Evolutionary conservation across 2,888 invertebrate genomes (phyloP), one percentile per base, ranked within the genome.

Genomic region (Caenorhabditis sp.): DNA sequence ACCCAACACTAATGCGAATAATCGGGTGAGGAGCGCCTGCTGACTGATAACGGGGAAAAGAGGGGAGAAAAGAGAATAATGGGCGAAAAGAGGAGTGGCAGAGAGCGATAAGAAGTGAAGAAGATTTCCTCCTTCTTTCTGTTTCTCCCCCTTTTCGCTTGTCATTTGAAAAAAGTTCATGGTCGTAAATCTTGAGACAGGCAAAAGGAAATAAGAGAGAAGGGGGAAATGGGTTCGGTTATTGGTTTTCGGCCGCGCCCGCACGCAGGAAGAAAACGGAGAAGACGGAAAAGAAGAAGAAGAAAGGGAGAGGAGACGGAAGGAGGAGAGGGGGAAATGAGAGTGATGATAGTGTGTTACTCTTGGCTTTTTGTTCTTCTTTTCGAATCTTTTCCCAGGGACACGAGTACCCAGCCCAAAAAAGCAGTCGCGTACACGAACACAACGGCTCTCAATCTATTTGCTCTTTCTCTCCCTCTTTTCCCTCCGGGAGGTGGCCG

Each of bases 181-280:
- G 55, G 71, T 56, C 66, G 56, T 66, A 66, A 61, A 71, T 62
- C 62, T 61, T 32, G 48, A 48, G 55, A 55, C 62, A 27, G 53
- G 39, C 55, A 61, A 46, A 50, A 56, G 27, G 9, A 32, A 68
- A 50, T 43, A 20, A 41, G 43, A 37, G 39, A 41, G 50, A 46
- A 58, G 30, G 32, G 50, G 37, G n/a, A 35, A 59, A 53, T 61
- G 46, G 37, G 53, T 46, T 45, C 59, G 27, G 56, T 48, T 50
- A 56, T 66, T 52, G 68, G 58, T 52, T 68, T 68, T 59, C 50
- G 58, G 45, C 37, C 58, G 30, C 35, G 24, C 26, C 45, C 27
- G 17, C 27, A 11, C 22, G 22, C 20, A 13, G 22, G 30, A 37
- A 39, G 20, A 50, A 43, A 45, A 53, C n/a, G 26, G 22, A 45